phyloP scores from a whole-genome alignment of 2,888 invertebrate species.

The Tenodera sinensis region DNA sequence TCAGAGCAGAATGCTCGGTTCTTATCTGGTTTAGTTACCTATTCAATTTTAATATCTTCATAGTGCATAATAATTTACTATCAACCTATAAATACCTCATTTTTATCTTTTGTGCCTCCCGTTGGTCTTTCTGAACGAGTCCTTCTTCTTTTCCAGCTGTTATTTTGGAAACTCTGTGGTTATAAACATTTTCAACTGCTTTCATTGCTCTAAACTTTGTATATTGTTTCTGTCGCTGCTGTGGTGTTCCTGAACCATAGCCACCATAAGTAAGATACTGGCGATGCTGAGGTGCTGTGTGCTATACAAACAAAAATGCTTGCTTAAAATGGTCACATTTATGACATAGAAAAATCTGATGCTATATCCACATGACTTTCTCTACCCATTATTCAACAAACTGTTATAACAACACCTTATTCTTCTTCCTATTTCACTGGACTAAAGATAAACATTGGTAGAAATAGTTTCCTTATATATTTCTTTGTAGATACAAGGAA shows the following conservation, averaged over 20 bases:
- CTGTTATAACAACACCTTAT: too few species aligned
- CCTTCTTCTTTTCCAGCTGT: constrained; percentile 56
- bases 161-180: constrained; percentile 49
- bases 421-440: too few species aligned
- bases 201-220: constrained; percentile 61
- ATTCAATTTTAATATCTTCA: too few species aligned
- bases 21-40: too few species aligned
- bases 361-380: too few species aligned
- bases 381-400: too few species aligned
- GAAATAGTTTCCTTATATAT: too few species aligned
- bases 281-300: constrained; percentile 85
- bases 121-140: constrained; percentile 58
- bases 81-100: constrained; percentile 54
- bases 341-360: too few species aligned
- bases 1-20: too few species aligned
- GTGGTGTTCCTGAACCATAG: constrained; percentile 72
- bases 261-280: constrained; percentile 79
- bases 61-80: background rate
- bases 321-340: background rate
- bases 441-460: too few species aligned
- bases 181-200: constrained; percentile 64
- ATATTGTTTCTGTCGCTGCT: constrained; percentile 75
- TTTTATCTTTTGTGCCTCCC: constrained; percentile 63
- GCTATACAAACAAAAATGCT: constrained; percentile 47
- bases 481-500: too few species aligned